Percentiles rank a stretch among this genome's conserved stretches.
These are phyloP conservation scores for Athalia cordata DNA, from an alignment of 2,888 invertebrate genomes.

Conservation along the genomic window DNA sequence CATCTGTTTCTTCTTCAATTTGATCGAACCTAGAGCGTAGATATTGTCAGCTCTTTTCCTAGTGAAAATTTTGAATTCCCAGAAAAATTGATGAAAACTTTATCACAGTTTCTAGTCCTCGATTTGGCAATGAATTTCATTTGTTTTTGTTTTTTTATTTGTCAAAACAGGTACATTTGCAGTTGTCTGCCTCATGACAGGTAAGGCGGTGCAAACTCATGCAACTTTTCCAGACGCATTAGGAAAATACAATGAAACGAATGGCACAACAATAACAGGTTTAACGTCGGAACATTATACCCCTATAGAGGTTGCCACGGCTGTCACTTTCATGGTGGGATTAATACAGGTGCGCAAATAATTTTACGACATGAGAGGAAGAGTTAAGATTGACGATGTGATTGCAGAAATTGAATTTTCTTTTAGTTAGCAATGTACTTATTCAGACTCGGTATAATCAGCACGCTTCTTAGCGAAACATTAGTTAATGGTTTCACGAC, in stretches of 20 bases:
- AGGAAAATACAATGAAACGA: slow-evolving; percentile 10
- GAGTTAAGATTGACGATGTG: neutral
- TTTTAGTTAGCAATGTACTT: slow-evolving; percentile 79
- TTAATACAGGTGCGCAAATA: slow-evolving; percentile 78
- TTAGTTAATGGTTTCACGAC: slow-evolving; percentile 85
- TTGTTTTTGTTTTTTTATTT: neutral
- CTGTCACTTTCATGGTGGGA: slow-evolving; percentile 83
- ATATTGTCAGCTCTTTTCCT: too few species aligned
- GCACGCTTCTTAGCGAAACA: slow-evolving; percentile 79
- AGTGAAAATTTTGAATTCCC: too few species aligned
- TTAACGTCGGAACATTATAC: slow-evolving; percentile 60
- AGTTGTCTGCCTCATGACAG: slow-evolving; percentile 92
- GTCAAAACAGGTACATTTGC: slow-evolving; percentile 83
- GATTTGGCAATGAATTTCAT: neutral
- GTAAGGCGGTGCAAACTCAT: slow-evolving; percentile 81
- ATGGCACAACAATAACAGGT: slow-evolving; percentile 52
- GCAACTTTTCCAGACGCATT: slow-evolving; percentile 30
- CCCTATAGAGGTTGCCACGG: slow-evolving; percentile 81
- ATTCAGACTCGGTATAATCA: slow-evolving; percentile 78
- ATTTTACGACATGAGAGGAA: neutral
- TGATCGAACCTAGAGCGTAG: too few species aligned
- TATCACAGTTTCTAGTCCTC: too few species aligned
- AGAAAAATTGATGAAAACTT: too few species aligned
- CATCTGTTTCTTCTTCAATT: neutral
- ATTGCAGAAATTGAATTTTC: neutral